Base-by-base conservation (phyloP, 1,140 invertebrate species). In the Ostrea denselamellosa region DNA sequence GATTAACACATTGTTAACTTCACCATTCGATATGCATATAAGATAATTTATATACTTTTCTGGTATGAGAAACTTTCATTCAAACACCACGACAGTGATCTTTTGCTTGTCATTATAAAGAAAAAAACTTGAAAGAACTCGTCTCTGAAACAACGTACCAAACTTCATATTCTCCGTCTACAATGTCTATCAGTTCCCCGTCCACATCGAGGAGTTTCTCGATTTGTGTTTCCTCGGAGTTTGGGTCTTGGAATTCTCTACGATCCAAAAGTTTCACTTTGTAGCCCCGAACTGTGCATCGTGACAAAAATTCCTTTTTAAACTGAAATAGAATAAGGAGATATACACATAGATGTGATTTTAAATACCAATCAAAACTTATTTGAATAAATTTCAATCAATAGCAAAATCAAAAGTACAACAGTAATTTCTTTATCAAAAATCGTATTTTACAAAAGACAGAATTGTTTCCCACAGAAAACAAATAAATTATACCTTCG, bases 121-220 rank as follows among this genome's bases (percentile, higher is more conserved):
- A 25, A 34, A 25, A 19, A n/a, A 28, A 25, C 28, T 22, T 12
- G 10, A 2, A 28, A 71, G 22, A 71, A 17, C 22, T 10, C 9
- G 22, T 12, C 12, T 8, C 2, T 25, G 25, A 71, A 71, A 25
- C 8, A 22, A n/a, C 65, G 7, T 71, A 71, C 65, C 65, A 71
- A 71, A 71, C 65, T 28, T 71, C 65, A 25, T 71, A 71, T 28
- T 71, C 65, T 71, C 22, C 65, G 0, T 71, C 65, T 28, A 71
- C 65, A 71, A 71, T 71, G 19, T 71, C 65, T 71, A 71, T 28
- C 65, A 71, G 25, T 71, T 71, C 65, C 22, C 65, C 65, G 22
- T 71, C 65, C 22, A 71, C 65, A 71, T 71, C 65, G 12, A 71
- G 25, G 10, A 71, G 1, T 12, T 71, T 71, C n/a, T 71, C 28